Percentiles rank a stretch among this genome's conserved stretches.
These are phyloP conservation scores for Meloidogyne hapla DNA, from an alignment of 1,140 invertebrate species.

Conservation along the genomic window DNA sequence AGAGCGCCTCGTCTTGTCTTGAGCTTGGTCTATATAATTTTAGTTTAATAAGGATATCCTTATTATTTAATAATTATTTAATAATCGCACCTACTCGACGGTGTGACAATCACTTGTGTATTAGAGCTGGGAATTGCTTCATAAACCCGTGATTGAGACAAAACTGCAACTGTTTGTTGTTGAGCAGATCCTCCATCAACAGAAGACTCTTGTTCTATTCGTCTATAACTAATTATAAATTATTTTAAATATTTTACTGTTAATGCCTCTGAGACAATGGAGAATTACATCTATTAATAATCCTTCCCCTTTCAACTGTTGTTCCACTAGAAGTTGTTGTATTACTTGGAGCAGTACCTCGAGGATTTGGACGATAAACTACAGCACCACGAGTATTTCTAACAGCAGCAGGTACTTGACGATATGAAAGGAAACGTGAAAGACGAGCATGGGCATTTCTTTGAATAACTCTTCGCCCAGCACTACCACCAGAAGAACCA, in stretches of 20 bases:
- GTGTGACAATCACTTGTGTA: slow-evolving; percentile 30
- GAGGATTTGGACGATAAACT: slow-evolving; percentile 5
- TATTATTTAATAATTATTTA: not conserved
- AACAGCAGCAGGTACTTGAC: slow-evolving; percentile 26
- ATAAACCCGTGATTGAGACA: not conserved
- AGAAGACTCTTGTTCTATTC: slow-evolving; percentile 10
- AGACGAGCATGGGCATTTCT: slow-evolving; percentile 51
- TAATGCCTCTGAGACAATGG: slow-evolving; percentile 1
- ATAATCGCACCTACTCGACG: slow-evolving; percentile 25
- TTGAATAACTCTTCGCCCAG: slow-evolving; percentile 23
- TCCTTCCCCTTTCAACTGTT: slow-evolving; percentile 1
- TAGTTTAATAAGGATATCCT: not conserved
- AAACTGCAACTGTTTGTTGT: not conserved
- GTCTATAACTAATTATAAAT: not conserved
- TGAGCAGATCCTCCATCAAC: not conserved
- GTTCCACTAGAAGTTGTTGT: slow-evolving; percentile 7
- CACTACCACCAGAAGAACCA: slow-evolving; percentile 34
- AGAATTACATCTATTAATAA: slow-evolving; percentile 8
- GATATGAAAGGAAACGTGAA: slow-evolving; percentile 56
- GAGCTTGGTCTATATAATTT: not conserved
- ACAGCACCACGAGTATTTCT: slow-evolving; percentile 7
- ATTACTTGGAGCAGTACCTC: not conserved
- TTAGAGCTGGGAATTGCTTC: not conserved
- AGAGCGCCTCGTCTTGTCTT: not conserved
- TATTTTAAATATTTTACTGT: not conserved